A percentile compares a stretch with the other conserved stretches of the same genome.
phyloP scores from a whole-genome alignment of 2,797 vertebrate genomes.

The Sebastes iracundus region DNA sequence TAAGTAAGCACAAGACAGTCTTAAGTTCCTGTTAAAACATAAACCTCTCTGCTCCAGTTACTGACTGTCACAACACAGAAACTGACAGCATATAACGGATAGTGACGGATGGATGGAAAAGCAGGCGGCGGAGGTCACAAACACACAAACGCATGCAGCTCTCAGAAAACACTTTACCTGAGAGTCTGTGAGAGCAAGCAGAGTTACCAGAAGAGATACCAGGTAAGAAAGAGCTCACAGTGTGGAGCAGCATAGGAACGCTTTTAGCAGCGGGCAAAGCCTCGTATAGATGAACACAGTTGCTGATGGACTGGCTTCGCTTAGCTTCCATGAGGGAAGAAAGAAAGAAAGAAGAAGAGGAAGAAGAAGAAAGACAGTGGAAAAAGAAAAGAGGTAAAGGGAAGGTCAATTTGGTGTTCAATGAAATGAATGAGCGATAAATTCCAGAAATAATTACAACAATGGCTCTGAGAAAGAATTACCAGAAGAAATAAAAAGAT shows the following conservation, averaged over 20 bases:
- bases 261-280: conserved; percentile 98
- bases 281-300: conserved; percentile 98
- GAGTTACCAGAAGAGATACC: conserved; percentile 97
- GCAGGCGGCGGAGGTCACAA: conserved; percentile 18
- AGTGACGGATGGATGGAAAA: conserved; percentile 23
- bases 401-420: conserved; percentile 1
- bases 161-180: conserved; percentile 91
- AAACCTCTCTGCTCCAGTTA: not conserved
- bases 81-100: not conserved
- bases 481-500: not conserved
- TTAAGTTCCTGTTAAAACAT: conserved; percentile 3
- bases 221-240: conserved; percentile 99
- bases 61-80: not conserved
- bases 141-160: conserved; percentile 62
- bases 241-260: conserved; percentile 97
- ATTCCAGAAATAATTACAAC: not conserved
- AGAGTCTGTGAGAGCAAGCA: conserved; percentile 96
- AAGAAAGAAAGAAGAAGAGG: conserved; percentile 68
- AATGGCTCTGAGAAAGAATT: not conserved
- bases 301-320: conserved; percentile 99
- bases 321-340: conserved; percentile 91
- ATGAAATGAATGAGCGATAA: not conserved
- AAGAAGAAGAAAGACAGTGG: conserved; percentile 59
- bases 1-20: not conserved
- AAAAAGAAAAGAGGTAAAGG: conserved; percentile 50